Percentiles rank a stretch among this genome's conserved stretches.
These are phyloP conservation scores for Coptodon bakossiorum DNA, from an alignment of 2,113 vertebrate genomes.

Conservation along the genomic window DNA sequence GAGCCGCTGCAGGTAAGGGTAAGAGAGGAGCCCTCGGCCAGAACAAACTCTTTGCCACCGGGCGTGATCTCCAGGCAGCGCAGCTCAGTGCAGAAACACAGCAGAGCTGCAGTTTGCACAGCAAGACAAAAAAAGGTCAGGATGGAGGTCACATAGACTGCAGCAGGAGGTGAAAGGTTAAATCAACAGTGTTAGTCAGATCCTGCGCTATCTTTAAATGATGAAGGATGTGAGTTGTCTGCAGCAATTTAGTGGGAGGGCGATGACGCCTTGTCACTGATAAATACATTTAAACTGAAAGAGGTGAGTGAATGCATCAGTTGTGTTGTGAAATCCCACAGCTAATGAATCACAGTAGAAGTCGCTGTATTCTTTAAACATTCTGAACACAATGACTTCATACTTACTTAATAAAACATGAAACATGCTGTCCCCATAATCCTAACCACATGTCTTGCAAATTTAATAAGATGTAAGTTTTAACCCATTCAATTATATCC, in stretches of 20 bases:
- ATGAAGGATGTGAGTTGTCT: conserved; percentile 45
- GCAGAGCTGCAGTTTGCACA: conserved; percentile 55
- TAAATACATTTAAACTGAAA: conserved; percentile 15
- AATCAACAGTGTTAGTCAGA: conserved; percentile 51
- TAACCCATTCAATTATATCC: neutral
- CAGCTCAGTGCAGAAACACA: conserved; percentile 40
- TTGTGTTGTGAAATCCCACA: neutral
- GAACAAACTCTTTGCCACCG: conserved; percentile 63
- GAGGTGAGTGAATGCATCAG: neutral
- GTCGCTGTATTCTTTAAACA: neutral
- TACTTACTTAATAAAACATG: neutral
- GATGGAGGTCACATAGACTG: conserved; percentile 6
- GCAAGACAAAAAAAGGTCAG: conserved; percentile 15
- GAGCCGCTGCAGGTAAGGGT: conserved; percentile 77
- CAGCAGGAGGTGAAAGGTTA: conserved; percentile 49
- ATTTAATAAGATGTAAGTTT: neutral
- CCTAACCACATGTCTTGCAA: neutral
- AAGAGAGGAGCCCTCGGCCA: conserved; percentile 72
- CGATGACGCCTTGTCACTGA: conserved; percentile 22
- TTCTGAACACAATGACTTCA: neutral
- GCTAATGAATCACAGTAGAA: neutral
- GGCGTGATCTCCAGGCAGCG: conserved; percentile 71
- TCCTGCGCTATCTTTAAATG: conserved; percentile 33
- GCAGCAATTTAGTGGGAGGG: conserved; percentile 7
- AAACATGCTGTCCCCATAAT: neutral